Percentiles rank a stretch among this genome's conserved stretches.
Evolutionary conservation across 2,888 invertebrate species (phyloP).

Genomic region (Physocephala rufipes): DNA sequence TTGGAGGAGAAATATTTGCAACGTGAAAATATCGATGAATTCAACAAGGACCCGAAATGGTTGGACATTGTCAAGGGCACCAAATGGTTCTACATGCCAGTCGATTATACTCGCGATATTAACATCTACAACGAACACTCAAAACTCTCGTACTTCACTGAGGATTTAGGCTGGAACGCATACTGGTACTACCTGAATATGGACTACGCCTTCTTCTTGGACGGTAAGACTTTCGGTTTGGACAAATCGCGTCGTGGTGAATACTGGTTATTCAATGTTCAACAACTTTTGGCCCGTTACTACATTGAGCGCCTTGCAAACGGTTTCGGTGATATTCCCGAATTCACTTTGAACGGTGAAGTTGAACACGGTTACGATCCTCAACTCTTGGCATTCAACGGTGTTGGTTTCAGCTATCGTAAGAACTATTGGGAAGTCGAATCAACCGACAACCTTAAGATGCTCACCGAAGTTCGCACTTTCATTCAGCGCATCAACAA

Average conservation of each 20-base stretch:
- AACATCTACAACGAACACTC: slow-evolving; percentile 69
- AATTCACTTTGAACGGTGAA: slow-evolving; percentile 68
- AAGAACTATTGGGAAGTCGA: slow-evolving; percentile 64
- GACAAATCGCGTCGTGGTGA: slow-evolving; percentile 72
- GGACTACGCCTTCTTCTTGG: slow-evolving; percentile 73
- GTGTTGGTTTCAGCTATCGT: slow-evolving; percentile 71
- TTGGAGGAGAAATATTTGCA: slow-evolving; percentile 54
- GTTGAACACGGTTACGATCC: slow-evolving; percentile 70
- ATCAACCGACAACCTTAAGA: slow-evolving; percentile 55
- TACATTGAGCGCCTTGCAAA: slow-evolving; percentile 75
- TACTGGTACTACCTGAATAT: slow-evolving; percentile 74
- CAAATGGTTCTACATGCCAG: slow-evolving; percentile 64
- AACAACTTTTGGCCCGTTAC: slow-evolving; percentile 76
- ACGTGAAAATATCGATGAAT: slow-evolving; percentile 52
- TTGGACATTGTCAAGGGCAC: slow-evolving; percentile 47
- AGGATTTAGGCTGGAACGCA: slow-evolving; percentile 75
- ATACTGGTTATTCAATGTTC: slow-evolving; percentile 73
- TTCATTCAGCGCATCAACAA: slow-evolving; percentile 67
- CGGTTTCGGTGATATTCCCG: slow-evolving; percentile 71
- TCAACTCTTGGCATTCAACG: slow-evolving; percentile 71
- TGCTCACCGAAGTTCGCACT: slow-evolving; percentile 52
- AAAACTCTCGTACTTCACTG: slow-evolving; percentile 74
- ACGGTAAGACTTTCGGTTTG: slow-evolving; percentile 67
- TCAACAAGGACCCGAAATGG: slow-evolving; percentile 52
- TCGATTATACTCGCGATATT: slow-evolving; percentile 71